These are phyloP conservation scores for Bhutanitis thaidina DNA, from an alignment of 2,888 invertebrate genomes.

Conservation along the genomic window DNA sequence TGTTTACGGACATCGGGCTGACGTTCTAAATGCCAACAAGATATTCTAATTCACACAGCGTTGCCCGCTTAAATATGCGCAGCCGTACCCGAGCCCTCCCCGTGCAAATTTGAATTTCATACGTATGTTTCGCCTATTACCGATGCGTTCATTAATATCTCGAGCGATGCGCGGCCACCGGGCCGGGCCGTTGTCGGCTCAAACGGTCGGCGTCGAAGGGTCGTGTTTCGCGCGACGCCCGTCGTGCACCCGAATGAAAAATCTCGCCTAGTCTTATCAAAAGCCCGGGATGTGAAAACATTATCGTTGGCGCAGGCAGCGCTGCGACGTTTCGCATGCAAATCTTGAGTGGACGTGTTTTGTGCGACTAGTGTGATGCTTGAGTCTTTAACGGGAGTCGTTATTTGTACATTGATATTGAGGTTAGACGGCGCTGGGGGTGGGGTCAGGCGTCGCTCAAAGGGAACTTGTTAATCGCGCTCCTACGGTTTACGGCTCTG, in stretches of 20 bases:
- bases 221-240: slow-evolving; percentile 46
- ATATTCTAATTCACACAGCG: slow-evolving; percentile 79
- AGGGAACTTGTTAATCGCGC: slow-evolving; percentile 16
- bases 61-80: slow-evolving; percentile 79
- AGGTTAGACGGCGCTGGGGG: slow-evolving; percentile 17
- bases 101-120: slow-evolving; percentile 79
- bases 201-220: slow-evolving; percentile 34
- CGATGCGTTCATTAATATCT: slow-evolving; percentile 80
- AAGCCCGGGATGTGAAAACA: slow-evolving; percentile 71
- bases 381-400: slow-evolving; percentile 30
- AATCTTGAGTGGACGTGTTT: slow-evolving; percentile 49
- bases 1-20: slow-evolving; percentile 57
- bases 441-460: slow-evolving; percentile 11
- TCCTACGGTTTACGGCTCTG: slow-evolving; percentile 6
- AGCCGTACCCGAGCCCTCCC: slow-evolving; percentile 62
- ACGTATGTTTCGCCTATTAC: slow-evolving; percentile 79
- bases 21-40: slow-evolving; percentile 74
- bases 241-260: slow-evolving; percentile 73
- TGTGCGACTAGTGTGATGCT: slow-evolving; percentile 32
- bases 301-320: slow-evolving; percentile 64
- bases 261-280: slow-evolving; percentile 75
- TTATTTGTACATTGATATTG: slow-evolving; percentile 25
- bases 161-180: slow-evolving; percentile 70
- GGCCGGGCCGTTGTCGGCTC: slow-evolving; percentile 48
- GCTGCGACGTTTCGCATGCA: slow-evolving; percentile 69